Evolutionary conservation across 2,113 vertebrate genomes (phyloP).

Genomic region (Aleadryas rufinucha): DNA sequence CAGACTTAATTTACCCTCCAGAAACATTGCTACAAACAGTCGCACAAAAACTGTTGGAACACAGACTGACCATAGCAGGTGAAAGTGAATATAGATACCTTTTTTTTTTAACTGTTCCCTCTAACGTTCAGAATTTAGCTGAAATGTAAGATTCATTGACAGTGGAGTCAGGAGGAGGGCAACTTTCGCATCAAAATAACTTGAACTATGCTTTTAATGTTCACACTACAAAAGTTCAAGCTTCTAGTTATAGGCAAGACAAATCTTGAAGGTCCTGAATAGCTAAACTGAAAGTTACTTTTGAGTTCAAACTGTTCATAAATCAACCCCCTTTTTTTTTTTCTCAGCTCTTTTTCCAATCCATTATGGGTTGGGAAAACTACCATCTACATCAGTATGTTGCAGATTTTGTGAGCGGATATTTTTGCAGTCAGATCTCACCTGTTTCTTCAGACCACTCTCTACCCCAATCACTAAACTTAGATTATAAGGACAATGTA

Average conservation of each 20-base stretch:
- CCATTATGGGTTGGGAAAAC: not conserved
- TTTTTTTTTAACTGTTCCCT: not conserved
- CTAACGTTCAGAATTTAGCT: not conserved
- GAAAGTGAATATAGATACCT: not conserved
- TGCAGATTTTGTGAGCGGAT: not conserved
- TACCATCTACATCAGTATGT: not conserved
- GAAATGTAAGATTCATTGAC: not conserved
- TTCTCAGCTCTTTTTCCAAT: not conserved
- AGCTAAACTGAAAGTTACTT: not conserved
- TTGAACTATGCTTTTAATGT: not conserved
- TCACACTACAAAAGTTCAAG: not conserved
- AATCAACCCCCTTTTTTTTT: not conserved
- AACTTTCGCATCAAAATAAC: slow-evolving; percentile 5
- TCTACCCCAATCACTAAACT: not conserved
- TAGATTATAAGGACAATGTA: not conserved
- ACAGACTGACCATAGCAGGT: not conserved
- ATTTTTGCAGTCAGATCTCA: not conserved
- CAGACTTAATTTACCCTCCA: not conserved
- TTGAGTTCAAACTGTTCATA: not conserved
- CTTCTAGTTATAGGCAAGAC: not conserved
- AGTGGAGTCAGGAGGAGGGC: not conserved
- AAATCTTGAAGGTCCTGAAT: not conserved
- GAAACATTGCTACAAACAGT: not conserved
- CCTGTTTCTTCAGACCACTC: not conserved
- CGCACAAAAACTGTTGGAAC: not conserved